Percentiles rank a stretch among this genome's conserved stretches.
Evolutionary conservation across 2,113 vertebrate genomes (phyloP).

Genomic region (Erpornis zantholeuca): DNA sequence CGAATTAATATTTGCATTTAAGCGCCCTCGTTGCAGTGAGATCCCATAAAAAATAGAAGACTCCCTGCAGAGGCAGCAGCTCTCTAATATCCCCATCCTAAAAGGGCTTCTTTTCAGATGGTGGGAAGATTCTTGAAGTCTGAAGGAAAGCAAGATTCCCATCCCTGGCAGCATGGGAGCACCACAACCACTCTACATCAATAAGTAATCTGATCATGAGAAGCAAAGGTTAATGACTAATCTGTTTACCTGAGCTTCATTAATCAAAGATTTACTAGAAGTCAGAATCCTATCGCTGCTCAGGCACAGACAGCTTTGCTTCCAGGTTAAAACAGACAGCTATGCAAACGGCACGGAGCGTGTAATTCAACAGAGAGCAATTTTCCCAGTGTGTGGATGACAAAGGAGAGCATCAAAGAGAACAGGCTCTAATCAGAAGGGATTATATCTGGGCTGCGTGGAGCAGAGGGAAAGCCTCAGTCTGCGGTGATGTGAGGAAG

Average conservation of each 20-base stretch:
- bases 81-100: background rate
- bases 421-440: constrained; percentile 52
- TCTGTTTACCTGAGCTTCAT: constrained; percentile 67
- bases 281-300: background rate
- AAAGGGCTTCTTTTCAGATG: background rate
- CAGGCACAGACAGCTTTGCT: constrained; percentile 13
- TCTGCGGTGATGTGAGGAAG: constrained; percentile 1
- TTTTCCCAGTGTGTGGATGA: constrained; percentile 36
- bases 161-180: background rate
- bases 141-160: background rate
- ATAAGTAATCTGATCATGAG: constrained; percentile 65
- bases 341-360: background rate
- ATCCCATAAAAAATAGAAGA: background rate
- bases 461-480: constrained; percentile 15
- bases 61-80: background rate
- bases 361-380: constrained; percentile 46
- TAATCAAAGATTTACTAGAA: constrained; percentile 64
- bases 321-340: constrained; percentile 38
- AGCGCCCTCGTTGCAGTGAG: background rate
- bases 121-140: background rate
- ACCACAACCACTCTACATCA: constrained; percentile 6
- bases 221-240: constrained; percentile 70
- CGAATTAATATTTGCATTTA: background rate
- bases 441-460: background rate
- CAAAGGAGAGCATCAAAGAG: constrained; percentile 56